Percentiles rank a stretch among this genome's conserved stretches.
Conservation (phyloP, 2,797 vertebrate species). For the Falco biarmicus region DNA sequence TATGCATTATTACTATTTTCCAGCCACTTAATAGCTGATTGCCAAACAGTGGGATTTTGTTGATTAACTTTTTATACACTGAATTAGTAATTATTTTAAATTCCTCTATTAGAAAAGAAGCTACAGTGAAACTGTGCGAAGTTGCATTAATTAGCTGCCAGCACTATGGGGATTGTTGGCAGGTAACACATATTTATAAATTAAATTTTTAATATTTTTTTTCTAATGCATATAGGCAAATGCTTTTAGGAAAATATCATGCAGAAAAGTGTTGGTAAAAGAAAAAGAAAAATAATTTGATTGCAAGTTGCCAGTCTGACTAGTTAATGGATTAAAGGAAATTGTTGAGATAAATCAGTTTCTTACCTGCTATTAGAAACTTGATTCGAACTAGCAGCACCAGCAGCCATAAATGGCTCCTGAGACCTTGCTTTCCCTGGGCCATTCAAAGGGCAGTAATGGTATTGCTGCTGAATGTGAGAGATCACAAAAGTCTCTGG, state of each 20-base stretch:
- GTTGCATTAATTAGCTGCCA: background rate
- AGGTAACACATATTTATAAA: background rate
- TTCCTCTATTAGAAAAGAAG: background rate
- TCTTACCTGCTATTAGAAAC: conserved; percentile 7
- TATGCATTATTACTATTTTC: background rate
- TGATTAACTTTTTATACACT: background rate
- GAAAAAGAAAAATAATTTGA: background rate
- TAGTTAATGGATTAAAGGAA: background rate
- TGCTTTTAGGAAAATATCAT: background rate
- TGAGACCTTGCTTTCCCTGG: background rate
- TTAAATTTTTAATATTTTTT: background rate
- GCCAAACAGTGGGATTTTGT: background rate
- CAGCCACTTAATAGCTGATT: background rate
- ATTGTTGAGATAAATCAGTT: background rate
- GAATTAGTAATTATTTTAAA: background rate
- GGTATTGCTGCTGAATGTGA: background rate
- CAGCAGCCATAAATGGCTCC: background rate
- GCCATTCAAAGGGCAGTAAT: background rate
- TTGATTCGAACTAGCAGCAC: background rate
- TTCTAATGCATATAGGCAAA: background rate
- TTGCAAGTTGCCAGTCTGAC: background rate
- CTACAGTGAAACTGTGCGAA: background rate
- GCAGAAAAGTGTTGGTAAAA: background rate
- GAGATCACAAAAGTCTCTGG: background rate
- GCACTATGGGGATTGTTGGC: background rate